Conservation (phyloP, 1,140 invertebrate species). For the Platorchestia sp. region DNA sequence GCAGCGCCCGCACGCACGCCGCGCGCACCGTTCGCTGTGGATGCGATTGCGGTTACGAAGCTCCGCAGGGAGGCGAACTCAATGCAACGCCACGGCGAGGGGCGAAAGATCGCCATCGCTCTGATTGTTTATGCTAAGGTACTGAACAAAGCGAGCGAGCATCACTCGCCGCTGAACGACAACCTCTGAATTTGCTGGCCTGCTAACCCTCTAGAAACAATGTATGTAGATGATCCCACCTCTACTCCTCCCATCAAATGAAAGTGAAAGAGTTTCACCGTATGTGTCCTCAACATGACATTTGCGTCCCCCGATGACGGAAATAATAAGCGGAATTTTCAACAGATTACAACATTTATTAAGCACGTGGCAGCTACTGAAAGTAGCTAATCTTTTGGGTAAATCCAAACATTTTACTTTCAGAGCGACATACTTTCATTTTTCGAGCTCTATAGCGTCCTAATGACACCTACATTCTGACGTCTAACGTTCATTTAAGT, state of each 20-base stretch:
- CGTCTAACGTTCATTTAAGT: too few species aligned
- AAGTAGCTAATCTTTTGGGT: too few species aligned
- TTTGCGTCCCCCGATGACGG: too few species aligned
- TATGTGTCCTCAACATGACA: too few species aligned
- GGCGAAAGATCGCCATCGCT: not conserved
- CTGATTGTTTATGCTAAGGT: not conserved
- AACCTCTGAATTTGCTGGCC: not conserved
- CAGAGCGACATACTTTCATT: too few species aligned
- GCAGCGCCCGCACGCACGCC: not conserved
- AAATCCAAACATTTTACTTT: too few species aligned
- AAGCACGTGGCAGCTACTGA: too few species aligned
- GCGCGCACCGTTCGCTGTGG: not conserved
- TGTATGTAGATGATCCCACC: not conserved
- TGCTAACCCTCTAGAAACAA: not conserved
- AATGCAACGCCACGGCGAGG: not conserved
- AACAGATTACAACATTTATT: too few species aligned
- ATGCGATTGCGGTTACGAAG: not conserved
- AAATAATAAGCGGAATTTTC: too few species aligned
- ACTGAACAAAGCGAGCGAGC: not conserved
- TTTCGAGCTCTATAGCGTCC: too few species aligned
- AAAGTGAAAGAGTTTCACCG: too few species aligned
- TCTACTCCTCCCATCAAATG: not conserved
- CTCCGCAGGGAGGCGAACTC: not conserved
- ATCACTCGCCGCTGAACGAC: not conserved
- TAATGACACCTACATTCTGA: too few species aligned